Percentiles rank a stretch among this genome's conserved stretches.
Conservation (phyloP, 1,140 invertebrate genomes). For the Venturia canescens region DNA sequence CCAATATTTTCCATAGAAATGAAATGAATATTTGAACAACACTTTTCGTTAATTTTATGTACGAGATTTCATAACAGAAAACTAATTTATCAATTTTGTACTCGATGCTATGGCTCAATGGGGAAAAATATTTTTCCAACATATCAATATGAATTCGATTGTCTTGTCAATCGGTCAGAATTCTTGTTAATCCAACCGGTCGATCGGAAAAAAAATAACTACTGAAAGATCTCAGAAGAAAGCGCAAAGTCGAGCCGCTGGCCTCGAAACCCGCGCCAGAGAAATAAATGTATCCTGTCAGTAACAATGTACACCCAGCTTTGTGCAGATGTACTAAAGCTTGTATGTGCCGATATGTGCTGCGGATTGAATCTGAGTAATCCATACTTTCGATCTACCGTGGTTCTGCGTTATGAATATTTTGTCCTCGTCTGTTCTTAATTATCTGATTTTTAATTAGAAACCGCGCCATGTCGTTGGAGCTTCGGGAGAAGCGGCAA, state of each 20-base stretch:
- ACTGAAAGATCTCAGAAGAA: neutral
- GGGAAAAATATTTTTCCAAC: neutral
- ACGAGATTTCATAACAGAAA: no score
- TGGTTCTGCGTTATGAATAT: neutral
- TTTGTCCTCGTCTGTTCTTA: neutral
- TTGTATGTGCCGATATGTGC: no score
- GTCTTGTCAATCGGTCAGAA: neutral
- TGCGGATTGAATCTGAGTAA: neutral
- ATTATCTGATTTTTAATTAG: neutral
- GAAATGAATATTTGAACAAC: no score
- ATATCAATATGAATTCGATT: neutral
- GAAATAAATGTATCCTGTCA: neutral
- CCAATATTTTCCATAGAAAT: no score
- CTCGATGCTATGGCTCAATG: no score
- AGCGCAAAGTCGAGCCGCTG: slow-evolving; percentile 1
- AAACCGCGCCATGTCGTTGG: no score
- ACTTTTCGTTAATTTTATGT: no score
- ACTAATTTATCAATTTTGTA: no score
- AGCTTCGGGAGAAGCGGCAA: no score
- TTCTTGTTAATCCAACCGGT: neutral
- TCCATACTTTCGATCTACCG: neutral
- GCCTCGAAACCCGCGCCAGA: neutral
- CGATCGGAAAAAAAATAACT: neutral
- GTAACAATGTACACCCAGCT: neutral
- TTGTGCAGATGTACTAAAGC: neutral